Evolutionary conservation across 2,797 vertebrate genomes (phyloP).

Genomic region (Thamnophis elegans): DNA sequence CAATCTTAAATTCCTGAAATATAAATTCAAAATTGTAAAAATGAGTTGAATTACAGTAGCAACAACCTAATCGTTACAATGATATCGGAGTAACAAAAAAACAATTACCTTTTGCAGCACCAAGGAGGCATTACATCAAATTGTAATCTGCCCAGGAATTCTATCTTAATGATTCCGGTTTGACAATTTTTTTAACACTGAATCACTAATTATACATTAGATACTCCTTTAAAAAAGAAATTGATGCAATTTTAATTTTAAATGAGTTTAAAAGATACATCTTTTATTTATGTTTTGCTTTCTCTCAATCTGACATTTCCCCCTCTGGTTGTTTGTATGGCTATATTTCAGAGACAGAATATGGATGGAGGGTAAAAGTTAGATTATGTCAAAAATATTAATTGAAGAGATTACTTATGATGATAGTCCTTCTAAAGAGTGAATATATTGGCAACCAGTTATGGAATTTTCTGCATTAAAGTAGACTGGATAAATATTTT

Average conservation of each 20-base stretch:
- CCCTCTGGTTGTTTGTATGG: background rate
- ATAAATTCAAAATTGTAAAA: background rate
- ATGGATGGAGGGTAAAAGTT: background rate
- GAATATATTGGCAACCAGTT: background rate
- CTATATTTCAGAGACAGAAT: background rate
- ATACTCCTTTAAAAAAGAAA: background rate
- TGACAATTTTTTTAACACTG: background rate
- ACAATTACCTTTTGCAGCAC: background rate
- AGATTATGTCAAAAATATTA: background rate
- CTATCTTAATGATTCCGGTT: background rate
- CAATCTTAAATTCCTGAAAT: background rate
- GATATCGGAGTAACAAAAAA: background rate
- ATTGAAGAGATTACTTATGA: constrained; percentile 7
- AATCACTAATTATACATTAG: background rate
- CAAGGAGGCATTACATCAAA: background rate
- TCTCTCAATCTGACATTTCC: background rate
- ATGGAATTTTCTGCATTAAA: background rate
- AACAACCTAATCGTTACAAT: background rate
- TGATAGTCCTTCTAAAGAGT: background rate
- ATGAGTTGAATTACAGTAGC: background rate
- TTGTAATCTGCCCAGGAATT: background rate
- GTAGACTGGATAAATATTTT: constrained; percentile 4
- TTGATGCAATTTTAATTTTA: background rate
- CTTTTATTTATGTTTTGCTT: background rate
- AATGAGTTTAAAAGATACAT: background rate